A percentile compares a stretch with the other conserved stretches of the same genome.
phyloP scores from a whole-genome alignment of 2,113 vertebrate species.

The Ophthalmolycus amberensis region DNA sequence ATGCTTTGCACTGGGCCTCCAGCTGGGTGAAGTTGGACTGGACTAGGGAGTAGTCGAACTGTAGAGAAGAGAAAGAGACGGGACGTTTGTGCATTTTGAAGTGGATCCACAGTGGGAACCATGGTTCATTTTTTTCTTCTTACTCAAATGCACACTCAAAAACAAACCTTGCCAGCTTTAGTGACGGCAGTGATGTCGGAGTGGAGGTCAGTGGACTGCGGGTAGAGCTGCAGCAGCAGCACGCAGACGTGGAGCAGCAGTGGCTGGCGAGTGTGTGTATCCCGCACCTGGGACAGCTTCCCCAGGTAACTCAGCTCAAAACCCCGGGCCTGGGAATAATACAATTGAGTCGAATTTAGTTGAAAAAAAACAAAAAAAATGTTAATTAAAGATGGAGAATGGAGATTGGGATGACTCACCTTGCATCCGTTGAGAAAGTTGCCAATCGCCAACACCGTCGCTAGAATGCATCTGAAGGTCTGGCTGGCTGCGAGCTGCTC shows the following conservation, averaged over 20 bases:
- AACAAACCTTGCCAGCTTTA: constrained; percentile 80
- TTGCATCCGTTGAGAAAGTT: constrained; percentile 86
- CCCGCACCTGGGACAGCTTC: constrained; percentile 84
- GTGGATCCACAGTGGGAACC: not conserved
- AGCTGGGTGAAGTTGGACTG: constrained; percentile 76
- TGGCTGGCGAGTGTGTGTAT: constrained; percentile 82
- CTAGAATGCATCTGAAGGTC: constrained; percentile 83
- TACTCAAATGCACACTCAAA: not conserved
- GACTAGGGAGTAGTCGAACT: constrained; percentile 82
- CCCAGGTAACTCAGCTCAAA: constrained; percentile 87
- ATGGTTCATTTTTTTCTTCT: no score
- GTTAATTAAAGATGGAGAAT: no score
- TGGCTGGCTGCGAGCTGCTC: constrained; percentile 82
- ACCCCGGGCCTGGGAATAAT: constrained; percentile 75
- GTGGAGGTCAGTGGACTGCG: constrained; percentile 83
- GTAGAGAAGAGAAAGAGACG: not conserved
- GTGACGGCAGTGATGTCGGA: constrained; percentile 82
- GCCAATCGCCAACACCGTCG: constrained; percentile 84
- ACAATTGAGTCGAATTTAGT: not conserved
- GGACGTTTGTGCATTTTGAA: not conserved
- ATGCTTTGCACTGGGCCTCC: constrained; percentile 79
- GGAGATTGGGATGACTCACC: constrained; percentile 49
- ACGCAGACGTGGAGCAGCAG: constrained; percentile 83
- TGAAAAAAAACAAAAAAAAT: not conserved
- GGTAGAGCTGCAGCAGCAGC: constrained; percentile 82